A percentile compares a stretch with the other conserved stretches of the same genome.
phyloP scores from a whole-genome alignment of 2,797 vertebrate genomes.

The Rallus crepitans region DNA sequence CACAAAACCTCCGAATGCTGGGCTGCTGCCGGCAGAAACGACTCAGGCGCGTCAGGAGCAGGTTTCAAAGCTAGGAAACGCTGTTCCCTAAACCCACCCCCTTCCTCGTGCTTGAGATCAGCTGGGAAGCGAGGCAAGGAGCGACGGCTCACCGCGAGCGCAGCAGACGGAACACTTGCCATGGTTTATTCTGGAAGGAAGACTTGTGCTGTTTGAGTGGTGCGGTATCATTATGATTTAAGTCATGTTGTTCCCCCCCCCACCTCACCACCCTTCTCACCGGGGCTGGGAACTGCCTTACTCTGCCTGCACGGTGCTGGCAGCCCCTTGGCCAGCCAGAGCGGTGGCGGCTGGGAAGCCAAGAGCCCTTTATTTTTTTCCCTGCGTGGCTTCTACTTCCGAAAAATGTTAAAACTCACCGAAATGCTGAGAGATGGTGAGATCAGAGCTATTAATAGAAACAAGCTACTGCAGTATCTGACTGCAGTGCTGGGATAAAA shows the following conservation, averaged over 20 bases:
- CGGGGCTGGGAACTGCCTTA: accelerated
- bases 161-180: not conserved
- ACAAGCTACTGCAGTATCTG: conserved; percentile 59
- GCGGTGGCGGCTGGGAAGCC: accelerated
- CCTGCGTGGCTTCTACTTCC: not conserved
- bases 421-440: conserved; percentile 33
- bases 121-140: not conserved
- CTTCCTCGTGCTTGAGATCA: not conserved
- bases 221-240: not conserved
- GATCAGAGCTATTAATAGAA: conserved; percentile 75
- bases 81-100: accelerated
- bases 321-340: accelerated
- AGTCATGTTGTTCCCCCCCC: not conserved
- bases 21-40: accelerated
- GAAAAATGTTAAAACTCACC: conserved; percentile 26
- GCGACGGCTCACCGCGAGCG: not conserved
- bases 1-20: not conserved
- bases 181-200: not conserved
- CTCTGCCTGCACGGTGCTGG: not conserved
- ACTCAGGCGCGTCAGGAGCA: not conserved
- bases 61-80: accelerated
- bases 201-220: not conserved
- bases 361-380: not conserved
- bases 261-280: too few species aligned
- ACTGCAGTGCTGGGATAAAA: conserved; percentile 57